Conservation (phyloP, 1,140 invertebrate species). For the Laupala kohalensis region DNA sequence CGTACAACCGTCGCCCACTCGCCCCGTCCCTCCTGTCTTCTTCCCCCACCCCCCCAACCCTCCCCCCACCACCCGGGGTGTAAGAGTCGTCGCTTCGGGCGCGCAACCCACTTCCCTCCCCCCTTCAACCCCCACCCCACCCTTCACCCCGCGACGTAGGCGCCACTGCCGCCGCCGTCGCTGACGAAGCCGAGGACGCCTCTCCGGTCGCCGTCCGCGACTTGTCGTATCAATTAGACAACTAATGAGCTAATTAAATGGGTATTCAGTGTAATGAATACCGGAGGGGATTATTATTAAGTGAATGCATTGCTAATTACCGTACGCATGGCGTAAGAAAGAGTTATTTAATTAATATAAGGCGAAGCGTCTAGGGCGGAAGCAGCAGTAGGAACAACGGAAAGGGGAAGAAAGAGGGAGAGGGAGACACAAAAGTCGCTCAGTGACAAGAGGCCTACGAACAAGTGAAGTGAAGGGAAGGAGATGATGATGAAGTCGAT, state of each 20-base stretch:
- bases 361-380: conserved; percentile 1
- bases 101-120: too few species aligned
- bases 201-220: background rate
- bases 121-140: too few species aligned
- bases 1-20: too few species aligned
- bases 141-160: too few species aligned
- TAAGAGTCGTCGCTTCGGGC: too few species aligned
- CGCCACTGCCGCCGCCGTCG: too few species aligned
- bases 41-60: background rate
- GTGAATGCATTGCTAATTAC: conserved; percentile 15
- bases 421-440: too few species aligned
- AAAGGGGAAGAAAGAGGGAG: too few species aligned
- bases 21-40: too few species aligned
- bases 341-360: conserved; percentile 16
- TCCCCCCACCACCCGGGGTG: conserved; percentile 15
- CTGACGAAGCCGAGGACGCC: too few species aligned
- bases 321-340: conserved; percentile 7
- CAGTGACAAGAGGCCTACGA: too few species aligned
- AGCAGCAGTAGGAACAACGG: background rate
- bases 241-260: conserved; percentile 33
- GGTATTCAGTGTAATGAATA: conserved; percentile 31
- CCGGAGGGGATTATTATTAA: conserved; percentile 21
- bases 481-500: background rate
- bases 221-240: conserved; percentile 28
- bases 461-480: too few species aligned